phyloP scores from a whole-genome alignment of 1,140 invertebrate species.

The Temnothorax longispinosus region DNA sequence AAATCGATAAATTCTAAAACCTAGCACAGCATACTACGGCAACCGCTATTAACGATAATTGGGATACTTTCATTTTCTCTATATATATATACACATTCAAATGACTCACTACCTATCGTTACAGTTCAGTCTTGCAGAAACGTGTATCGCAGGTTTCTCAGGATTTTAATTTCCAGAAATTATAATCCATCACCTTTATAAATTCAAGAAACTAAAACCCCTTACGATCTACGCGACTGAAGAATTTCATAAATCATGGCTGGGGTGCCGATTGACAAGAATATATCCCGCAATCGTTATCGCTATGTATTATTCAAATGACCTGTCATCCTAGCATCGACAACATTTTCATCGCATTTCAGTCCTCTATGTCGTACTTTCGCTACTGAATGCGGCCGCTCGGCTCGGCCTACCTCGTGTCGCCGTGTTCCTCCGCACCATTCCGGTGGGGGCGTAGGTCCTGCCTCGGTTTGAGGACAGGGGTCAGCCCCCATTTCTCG shows the following conservation, averaged over 20 bases:
- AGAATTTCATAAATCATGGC: background rate
- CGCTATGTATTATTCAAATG: constrained; percentile 18
- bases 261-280: background rate
- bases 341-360: constrained; percentile 20
- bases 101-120: background rate
- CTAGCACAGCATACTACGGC: background rate
- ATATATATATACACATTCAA: background rate
- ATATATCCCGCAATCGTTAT: constrained; percentile 18
- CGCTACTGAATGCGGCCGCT: constrained; percentile 27
- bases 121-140: background rate
- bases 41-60: background rate
- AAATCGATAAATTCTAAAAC: constrained; percentile 1
- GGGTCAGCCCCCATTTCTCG: constrained; percentile 98
- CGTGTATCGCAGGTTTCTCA: background rate
- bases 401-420: constrained; percentile 87
- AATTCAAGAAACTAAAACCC: background rate
- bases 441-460: constrained; percentile 92
- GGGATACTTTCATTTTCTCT: background rate
- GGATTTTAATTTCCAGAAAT: background rate
- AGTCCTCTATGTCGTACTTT: constrained; percentile 27
- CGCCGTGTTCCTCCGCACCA: constrained; percentile 89
- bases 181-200: background rate
- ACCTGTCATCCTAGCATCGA: constrained; percentile 34
- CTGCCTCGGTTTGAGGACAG: constrained; percentile 97
- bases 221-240: background rate